Percentiles rank a stretch among this genome's conserved stretches.
phyloP scores from a whole-genome alignment of 92 coral and sea anemone genomes.

The Epizoanthus rinbou region DNA sequence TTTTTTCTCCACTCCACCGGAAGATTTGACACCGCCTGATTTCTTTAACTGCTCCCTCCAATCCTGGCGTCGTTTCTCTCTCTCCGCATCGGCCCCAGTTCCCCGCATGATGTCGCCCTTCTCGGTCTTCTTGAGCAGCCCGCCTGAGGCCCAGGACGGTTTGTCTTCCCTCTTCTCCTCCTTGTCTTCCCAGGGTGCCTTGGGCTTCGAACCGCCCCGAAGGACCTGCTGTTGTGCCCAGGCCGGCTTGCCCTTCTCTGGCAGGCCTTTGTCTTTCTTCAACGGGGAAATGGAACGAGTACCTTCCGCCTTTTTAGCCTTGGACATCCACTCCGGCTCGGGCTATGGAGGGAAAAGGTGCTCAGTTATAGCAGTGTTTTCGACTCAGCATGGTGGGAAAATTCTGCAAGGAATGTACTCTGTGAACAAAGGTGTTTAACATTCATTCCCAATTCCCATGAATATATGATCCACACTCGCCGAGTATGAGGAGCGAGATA shows the following conservation, averaged over 20 bases:
- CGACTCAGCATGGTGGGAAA: background rate
- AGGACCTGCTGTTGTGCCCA: slow-evolving; percentile 47
- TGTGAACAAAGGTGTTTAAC: too few relatives aligned
- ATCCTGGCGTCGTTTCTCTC: slow-evolving; percentile 67
- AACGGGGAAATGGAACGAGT: slow-evolving; percentile 35
- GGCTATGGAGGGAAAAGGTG: background rate
- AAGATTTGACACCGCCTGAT: slow-evolving; percentile 38
- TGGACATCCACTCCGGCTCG: slow-evolving; percentile 39
- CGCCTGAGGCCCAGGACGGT: slow-evolving; percentile 29
- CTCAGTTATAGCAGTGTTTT: background rate
- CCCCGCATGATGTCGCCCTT: slow-evolving; percentile 40
- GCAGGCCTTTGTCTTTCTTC: slow-evolving; percentile 38
- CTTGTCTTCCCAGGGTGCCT: slow-evolving; percentile 57
- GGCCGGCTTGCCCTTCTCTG: slow-evolving; percentile 48
- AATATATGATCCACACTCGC: too few relatives aligned
- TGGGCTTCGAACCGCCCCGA: slow-evolving; percentile 26
- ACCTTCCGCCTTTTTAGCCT: slow-evolving; percentile 41
- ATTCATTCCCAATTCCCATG: too few relatives aligned
- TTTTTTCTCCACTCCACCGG: slow-evolving; percentile 10
- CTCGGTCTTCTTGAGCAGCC: slow-evolving; percentile 35
- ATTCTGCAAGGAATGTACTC: too few relatives aligned
- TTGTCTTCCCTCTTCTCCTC: slow-evolving; percentile 46
- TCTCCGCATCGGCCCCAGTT: slow-evolving; percentile 54
- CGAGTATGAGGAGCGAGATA: too few relatives aligned
- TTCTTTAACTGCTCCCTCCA: slow-evolving; percentile 86